Conservation (phyloP, 2,888 invertebrate genomes). For the Eristalis pertinax region DNA sequence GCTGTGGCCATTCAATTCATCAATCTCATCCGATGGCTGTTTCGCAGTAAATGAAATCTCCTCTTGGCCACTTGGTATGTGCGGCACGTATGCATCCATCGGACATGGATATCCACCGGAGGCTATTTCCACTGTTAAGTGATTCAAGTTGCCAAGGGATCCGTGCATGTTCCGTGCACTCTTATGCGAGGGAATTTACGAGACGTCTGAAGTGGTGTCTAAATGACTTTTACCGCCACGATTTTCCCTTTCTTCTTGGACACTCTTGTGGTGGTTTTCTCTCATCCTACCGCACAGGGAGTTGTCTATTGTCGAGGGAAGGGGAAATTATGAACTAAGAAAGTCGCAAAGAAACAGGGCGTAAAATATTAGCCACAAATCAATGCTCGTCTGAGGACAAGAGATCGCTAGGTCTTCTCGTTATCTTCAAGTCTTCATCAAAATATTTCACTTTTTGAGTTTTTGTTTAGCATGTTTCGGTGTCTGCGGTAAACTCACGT, state of each 20-base stretch:
- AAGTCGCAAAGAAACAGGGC: neutral
- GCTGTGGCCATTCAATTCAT: neutral
- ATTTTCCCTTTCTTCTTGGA: neutral
- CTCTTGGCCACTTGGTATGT: neutral
- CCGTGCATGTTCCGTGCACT: neutral
- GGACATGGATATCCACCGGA: neutral
- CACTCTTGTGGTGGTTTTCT: neutral
- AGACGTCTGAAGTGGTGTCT: neutral
- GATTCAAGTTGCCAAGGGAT: neutral
- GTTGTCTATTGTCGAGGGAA: neutral
- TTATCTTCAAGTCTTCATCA: neutral
- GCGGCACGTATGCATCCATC: neutral
- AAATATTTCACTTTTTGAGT: neutral
- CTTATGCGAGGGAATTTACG: neutral
- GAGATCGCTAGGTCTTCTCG: neutral
- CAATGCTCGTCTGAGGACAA: neutral
- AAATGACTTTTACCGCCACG: too few species aligned
- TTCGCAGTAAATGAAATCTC: neutral
- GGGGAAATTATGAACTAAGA: neutral
- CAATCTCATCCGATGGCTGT: neutral
- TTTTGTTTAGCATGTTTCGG: too few species aligned
- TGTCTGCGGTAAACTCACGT: neutral
- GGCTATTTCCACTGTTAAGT: neutral
- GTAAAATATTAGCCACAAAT: neutral
- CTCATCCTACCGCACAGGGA: neutral